These are phyloP conservation scores for Sebastes hopkinsi DNA, from an alignment of 2,797 vertebrate species.

Conservation along the genomic window DNA sequence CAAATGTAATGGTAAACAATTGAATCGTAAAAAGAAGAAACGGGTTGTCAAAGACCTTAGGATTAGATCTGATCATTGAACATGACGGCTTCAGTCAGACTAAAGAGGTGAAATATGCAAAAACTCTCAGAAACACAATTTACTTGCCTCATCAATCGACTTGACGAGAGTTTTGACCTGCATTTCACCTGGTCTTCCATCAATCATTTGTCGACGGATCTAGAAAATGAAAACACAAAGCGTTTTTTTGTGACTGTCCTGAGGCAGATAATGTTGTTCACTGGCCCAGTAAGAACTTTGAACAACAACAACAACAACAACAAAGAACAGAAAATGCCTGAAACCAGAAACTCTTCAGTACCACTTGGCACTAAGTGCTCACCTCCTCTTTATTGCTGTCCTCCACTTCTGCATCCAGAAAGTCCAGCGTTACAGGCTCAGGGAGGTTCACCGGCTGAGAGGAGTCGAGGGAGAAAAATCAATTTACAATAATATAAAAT, in stretches of 20 bases:
- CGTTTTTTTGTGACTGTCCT: neutral
- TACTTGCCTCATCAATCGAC: constrained; percentile 92
- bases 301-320: constrained; percentile 1
- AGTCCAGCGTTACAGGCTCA: constrained; percentile 95
- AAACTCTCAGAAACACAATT: neutral
- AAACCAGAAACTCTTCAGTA: constrained; percentile 15
- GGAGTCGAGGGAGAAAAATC: neutral
- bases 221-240: constrained; percentile 58
- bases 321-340: constrained; percentile 27
- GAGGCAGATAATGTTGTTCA: constrained; percentile 11
- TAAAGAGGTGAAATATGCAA: neutral
- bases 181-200: constrained; percentile 90
- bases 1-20: neutral
- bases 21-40: neutral
- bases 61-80: neutral
- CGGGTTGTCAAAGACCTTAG: neutral
- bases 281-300: constrained; percentile 7
- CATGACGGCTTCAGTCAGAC: neutral
- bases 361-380: constrained; percentile 29
- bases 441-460: constrained; percentile 92
- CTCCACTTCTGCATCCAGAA: constrained; percentile 96
- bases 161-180: constrained; percentile 93
- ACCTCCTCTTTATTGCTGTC: constrained; percentile 96
- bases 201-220: constrained; percentile 98
- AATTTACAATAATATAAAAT: neutral